Evolutionary conservation across 2,797 vertebrate species (phyloP).

Genomic region (Coilia nasus): DNA sequence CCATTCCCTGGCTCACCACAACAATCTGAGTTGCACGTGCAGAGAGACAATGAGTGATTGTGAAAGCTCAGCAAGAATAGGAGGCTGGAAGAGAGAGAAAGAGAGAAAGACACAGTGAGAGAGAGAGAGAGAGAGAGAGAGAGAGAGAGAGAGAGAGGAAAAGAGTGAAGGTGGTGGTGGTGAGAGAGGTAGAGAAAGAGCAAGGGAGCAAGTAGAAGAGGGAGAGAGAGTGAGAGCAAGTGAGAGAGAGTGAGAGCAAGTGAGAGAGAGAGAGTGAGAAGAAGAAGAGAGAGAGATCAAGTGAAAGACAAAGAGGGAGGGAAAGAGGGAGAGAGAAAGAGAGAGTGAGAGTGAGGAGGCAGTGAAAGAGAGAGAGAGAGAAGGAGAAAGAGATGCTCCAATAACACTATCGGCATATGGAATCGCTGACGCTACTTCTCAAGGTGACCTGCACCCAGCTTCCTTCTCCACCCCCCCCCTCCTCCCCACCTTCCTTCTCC

Average conservation of each 20-base stretch:
- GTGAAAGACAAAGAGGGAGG: background rate
- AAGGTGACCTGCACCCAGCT: background rate
- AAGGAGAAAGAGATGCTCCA: constrained; percentile 3
- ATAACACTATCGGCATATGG: background rate
- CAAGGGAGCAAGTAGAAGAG: background rate
- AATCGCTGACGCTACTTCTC: constrained; percentile 29
- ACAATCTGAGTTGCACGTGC: constrained; percentile 15
- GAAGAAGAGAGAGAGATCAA: background rate
- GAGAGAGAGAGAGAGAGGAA: constrained; percentile 9
- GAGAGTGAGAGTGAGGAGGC: background rate
- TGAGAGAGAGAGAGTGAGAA: background rate
- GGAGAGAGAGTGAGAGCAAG: background rate
- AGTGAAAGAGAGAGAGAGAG: background rate
- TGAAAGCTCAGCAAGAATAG: constrained; percentile 23
- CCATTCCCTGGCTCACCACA: background rate
- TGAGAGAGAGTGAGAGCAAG: background rate
- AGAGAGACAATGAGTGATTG: constrained; percentile 24
- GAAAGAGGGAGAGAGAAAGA: background rate
- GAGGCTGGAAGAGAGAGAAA: background rate
- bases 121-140: background rate
- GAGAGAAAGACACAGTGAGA: background rate
- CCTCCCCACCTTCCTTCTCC: background rate
- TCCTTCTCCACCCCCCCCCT: background rate
- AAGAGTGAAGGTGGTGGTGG: background rate
- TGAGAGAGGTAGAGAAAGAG: background rate